Evolutionary conservation across 2,797 vertebrate genomes (phyloP).

Genomic region (Sciurus vulgaris): DNA sequence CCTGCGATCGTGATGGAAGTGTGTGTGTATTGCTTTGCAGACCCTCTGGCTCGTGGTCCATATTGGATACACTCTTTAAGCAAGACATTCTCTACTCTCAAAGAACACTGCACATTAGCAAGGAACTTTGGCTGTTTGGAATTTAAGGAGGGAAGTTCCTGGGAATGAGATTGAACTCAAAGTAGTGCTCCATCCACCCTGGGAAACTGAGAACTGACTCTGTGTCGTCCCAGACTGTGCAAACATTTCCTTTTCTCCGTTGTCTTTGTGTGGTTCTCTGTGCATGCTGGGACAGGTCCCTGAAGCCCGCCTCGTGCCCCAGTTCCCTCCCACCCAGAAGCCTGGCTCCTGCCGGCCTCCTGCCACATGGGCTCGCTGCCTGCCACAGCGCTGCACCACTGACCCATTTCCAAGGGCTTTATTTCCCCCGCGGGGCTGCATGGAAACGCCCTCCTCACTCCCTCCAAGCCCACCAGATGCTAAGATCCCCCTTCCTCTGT

Average conservation of each 20-base stretch:
- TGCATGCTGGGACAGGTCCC: not conserved
- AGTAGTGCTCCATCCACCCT: too few species aligned
- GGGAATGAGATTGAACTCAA: not conserved
- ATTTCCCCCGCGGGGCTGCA: not conserved
- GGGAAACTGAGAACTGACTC: not conserved
- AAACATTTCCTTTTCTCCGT: not conserved
- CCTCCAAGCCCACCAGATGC: not conserved
- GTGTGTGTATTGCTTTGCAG: not conserved
- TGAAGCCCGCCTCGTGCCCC: not conserved
- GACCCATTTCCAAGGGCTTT: not conserved
- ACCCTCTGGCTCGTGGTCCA: too few species aligned
- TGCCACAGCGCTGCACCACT: too few species aligned
- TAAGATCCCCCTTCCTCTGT: not conserved
- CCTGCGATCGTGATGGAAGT: not conserved
- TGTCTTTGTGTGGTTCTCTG: not conserved
- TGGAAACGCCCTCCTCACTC: not conserved
- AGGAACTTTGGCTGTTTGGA: not conserved
- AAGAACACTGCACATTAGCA: not conserved
- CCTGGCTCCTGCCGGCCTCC: not conserved
- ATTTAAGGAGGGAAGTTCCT: not conserved
- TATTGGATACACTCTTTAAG: not conserved
- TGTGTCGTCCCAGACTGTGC: too few species aligned
- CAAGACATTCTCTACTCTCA: not conserved
- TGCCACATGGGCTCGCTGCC: not conserved
- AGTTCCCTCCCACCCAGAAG: not conserved